Conservation (phyloP, 2,797 vertebrate genomes). For the Manis javanica region DNA sequence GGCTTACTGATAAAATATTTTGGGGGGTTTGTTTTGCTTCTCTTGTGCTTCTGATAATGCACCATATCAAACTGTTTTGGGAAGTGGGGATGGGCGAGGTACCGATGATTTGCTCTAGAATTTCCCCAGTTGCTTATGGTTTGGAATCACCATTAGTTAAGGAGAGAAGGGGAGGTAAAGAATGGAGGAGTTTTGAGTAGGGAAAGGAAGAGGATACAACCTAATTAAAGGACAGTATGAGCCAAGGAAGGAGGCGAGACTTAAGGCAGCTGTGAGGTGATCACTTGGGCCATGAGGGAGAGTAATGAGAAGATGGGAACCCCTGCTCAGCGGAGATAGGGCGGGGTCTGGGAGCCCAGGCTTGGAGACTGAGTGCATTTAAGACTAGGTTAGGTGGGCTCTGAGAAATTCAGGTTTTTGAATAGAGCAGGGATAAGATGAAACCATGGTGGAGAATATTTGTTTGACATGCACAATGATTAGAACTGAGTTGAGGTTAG, state of each 20-base stretch:
- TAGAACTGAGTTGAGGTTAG: not conserved
- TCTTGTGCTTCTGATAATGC: not conserved
- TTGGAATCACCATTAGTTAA: not conserved
- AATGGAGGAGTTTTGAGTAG: not conserved
- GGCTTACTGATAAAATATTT: not conserved
- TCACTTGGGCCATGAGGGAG: accelerated
- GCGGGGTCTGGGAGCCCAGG: not conserved
- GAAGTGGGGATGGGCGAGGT: not conserved
- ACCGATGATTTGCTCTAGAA: not conserved
- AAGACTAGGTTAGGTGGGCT: not conserved
- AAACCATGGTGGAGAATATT: not conserved
- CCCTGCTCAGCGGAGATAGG: not conserved
- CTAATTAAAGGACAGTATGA: not conserved
- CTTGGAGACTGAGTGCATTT: not conserved
- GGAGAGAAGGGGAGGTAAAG: not conserved
- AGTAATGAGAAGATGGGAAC: not conserved
- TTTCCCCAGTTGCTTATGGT: not conserved
- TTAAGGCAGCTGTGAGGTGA: not conserved
- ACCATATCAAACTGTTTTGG: not conserved
- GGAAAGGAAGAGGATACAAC: not conserved
- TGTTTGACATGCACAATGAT: not conserved
- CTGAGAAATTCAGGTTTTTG: not conserved
- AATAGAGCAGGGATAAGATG: not conserved
- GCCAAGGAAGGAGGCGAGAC: not conserved
- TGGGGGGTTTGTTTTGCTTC: not conserved